Conservation (phyloP, 2,113 vertebrate genomes). For the Anhinga rufa region DNA sequence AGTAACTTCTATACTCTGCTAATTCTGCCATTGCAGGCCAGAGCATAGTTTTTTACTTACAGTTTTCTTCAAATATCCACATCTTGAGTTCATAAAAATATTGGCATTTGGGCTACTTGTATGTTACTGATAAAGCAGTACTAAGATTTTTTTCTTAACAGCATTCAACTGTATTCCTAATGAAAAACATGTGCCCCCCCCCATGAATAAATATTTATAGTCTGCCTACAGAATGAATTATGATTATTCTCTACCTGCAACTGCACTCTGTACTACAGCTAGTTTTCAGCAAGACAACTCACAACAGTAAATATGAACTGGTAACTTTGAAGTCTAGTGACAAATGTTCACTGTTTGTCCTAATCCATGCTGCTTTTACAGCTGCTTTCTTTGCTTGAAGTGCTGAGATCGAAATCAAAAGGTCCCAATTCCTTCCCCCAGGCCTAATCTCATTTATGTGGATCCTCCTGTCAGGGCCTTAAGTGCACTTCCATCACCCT, state of each 20-base stretch:
- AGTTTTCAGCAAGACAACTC: background rate
- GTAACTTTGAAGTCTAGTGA: background rate
- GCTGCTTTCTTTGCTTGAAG: background rate
- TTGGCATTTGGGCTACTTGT: background rate
- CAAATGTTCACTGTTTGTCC: background rate
- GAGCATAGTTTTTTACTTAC: background rate
- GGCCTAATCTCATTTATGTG: background rate
- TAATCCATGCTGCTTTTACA: background rate
- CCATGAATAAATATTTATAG: background rate
- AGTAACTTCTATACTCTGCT: background rate
- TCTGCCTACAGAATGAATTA: background rate
- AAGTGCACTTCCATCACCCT: background rate
- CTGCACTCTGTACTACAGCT: background rate
- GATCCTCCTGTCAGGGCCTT: background rate
- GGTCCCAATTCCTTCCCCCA: background rate
- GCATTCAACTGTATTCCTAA: background rate
- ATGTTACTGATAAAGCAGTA: background rate
- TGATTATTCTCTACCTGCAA: background rate
- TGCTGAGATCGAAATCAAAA: background rate
- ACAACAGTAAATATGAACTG: background rate
- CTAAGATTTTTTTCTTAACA: background rate
- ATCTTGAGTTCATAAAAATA: background rate
- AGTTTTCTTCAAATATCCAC: background rate
- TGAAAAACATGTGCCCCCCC: background rate
- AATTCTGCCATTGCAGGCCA: background rate